phyloP scores from a whole-genome alignment of 2,888 invertebrate species.

The Portevinia maculata region DNA sequence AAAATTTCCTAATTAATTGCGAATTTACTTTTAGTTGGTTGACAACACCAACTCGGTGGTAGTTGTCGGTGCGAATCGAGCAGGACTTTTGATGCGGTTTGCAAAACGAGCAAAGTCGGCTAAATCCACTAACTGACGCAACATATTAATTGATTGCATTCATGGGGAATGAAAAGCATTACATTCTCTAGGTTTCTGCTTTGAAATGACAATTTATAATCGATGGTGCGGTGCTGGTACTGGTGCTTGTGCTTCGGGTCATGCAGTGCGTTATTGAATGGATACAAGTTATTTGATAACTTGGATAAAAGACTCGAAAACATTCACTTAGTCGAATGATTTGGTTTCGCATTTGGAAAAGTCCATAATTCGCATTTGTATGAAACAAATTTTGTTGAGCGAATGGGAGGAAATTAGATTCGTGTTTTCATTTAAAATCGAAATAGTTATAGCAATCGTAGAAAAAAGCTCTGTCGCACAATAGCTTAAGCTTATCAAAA shows the following conservation, averaged over 20 bases:
- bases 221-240: neutral
- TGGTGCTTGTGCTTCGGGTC: conserved; percentile 21
- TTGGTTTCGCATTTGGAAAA: neutral
- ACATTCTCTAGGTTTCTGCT: neutral
- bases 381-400: neutral
- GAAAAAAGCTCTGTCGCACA: too few species aligned
- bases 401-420: too few species aligned
- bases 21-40: neutral
- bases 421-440: too few species aligned
- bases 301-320: conserved; percentile 11
- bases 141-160: conserved; percentile 17
- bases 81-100: conserved; percentile 8
- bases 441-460: too few species aligned
- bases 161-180: neutral
- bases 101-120: neutral
- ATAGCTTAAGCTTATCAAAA: too few species aligned
- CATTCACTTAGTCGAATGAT: conserved; percentile 14
- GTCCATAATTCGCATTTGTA: neutral
- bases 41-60: conserved; percentile 5
- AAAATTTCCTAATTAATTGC: conserved; percentile 33
- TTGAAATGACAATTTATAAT: conserved; percentile 25
- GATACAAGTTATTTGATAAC: conserved; percentile 20
- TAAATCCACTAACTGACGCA: conserved; percentile 18
- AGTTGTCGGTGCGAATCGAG: neutral
- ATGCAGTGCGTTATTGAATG: conserved; percentile 30